These are phyloP conservation scores for Stigmatopora argus DNA, from an alignment of 2,113 vertebrate genomes.

Conservation along the genomic window DNA sequence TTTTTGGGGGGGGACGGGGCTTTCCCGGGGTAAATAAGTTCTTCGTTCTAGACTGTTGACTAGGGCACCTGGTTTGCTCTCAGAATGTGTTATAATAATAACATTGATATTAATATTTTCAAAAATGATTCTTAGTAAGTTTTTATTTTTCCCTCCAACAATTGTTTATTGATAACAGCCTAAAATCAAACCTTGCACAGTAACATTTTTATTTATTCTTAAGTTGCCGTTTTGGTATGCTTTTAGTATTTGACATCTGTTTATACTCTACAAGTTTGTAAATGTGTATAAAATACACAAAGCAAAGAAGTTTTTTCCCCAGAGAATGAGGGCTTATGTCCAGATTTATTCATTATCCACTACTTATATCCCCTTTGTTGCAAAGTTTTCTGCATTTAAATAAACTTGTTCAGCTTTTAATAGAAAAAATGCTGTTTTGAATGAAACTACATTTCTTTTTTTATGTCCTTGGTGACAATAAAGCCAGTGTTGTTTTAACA, in stretches of 20 bases:
- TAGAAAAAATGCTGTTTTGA: conserved; percentile 55
- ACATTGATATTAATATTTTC: conserved; percentile 61
- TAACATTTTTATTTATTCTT: conserved; percentile 74
- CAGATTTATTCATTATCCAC: conserved; percentile 57
- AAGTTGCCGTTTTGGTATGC: conserved; percentile 64
- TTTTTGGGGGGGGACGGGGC: conserved; percentile 12
- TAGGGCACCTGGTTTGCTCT: conserved; percentile 63
- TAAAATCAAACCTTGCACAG: conserved; percentile 66
- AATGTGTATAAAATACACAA: conserved; percentile 48
- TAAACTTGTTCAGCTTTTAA: conserved; percentile 64
- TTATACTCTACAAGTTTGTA: conserved; percentile 46
- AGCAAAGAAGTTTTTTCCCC: conserved; percentile 43
- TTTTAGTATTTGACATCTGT: conserved; percentile 69
- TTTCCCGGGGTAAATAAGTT: conserved; percentile 57
- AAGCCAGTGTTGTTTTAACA: conserved; percentile 69
- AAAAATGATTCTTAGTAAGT: conserved; percentile 57
- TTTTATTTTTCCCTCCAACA: conserved; percentile 47
- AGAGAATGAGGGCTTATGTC: conserved; percentile 55
- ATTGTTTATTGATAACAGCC: conserved; percentile 65
- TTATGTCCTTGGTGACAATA: conserved; percentile 73
- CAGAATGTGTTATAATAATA: conserved; percentile 70
- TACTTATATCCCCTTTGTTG: conserved; percentile 54
- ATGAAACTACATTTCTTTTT: conserved; percentile 57
- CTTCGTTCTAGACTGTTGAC: conserved; percentile 63
- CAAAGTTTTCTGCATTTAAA: conserved; percentile 50